Evolutionary conservation across 2,888 invertebrate species (phyloP), one percentile per base, ranked within the genome.

Genomic region (Drosophila barbarae): DNA sequence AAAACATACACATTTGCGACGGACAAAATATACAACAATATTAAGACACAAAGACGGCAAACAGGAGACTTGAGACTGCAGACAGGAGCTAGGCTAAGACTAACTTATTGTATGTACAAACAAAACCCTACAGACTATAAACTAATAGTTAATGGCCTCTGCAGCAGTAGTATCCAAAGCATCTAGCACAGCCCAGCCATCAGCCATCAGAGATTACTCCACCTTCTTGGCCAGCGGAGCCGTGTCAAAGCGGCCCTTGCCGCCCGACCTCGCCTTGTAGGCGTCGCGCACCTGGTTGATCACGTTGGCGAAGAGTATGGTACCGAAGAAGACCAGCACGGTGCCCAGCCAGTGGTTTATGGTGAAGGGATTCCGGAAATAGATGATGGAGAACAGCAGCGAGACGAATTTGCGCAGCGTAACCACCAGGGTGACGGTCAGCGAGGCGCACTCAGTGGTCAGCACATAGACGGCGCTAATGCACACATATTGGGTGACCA

Each of bases 351-450:
- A 98, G 88, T 99, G 99, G 46, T 93, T 93, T 0, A 93, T 9
- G 0, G 98, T 98, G 87, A 99, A 99, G 0, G 96, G 95, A 91
- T 99, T 99, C 79, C 93, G 92, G 88, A 99, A 99, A 89, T 98
- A 90, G 50, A 96, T 81, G 76, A 99, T 98, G 0, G 98, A 99
- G 87, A 99, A 95, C n/a, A 99, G 89, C 36, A 99, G 91, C 0
- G 98, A 98, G 34, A 96, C 92, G 87, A 99, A 99, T 90, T 99
- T 99, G 51, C 99, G 92, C 56, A 99, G 90, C 0, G 99, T 99
- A 32, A 99, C 95, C 0, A 99, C 97, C 75, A 99, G 91, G 0
- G 98, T 99, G 2, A 99, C 98, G 0, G 97, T 97, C 44, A 99
- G 90, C 0, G 98, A 98, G 0, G 96, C 93, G 87, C 97, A 98